phyloP scores from a whole-genome alignment of 2,888 invertebrate species.

The Diachrysia chrysitis region DNA sequence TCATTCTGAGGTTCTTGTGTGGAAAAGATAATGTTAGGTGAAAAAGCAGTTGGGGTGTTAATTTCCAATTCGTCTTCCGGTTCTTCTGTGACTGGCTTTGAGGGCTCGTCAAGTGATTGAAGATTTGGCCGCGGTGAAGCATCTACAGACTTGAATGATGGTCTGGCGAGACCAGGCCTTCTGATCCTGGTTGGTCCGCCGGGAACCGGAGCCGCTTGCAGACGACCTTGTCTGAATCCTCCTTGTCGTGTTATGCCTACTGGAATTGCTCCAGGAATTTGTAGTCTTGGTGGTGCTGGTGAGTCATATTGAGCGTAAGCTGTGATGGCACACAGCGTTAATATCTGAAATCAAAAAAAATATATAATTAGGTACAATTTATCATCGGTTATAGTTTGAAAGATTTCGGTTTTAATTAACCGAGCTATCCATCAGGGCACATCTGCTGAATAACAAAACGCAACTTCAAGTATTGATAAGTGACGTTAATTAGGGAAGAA shows the following conservation, averaged over 20 bases:
- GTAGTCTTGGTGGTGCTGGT: conserved; percentile 90
- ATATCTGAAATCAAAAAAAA: conserved; percentile 79
- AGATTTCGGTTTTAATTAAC: no score
- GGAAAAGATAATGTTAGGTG: conserved; percentile 75
- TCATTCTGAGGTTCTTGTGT: conserved; percentile 85
- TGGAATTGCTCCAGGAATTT: conserved; percentile 91
- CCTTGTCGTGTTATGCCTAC: conserved; percentile 78
- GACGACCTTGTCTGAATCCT: conserved; percentile 82
- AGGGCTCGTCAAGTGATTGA: conserved; percentile 86
- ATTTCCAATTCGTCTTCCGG: conserved; percentile 90
- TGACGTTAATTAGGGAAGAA: background rate
- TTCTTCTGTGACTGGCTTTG: conserved; percentile 92
- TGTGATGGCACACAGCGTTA: conserved; percentile 86
- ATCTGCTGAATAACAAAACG: no score
- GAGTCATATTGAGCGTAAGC: conserved; percentile 85
- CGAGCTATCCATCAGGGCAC: no score
- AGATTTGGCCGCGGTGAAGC: conserved; percentile 82
- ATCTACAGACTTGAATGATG: conserved; percentile 84
- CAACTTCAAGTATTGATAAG: no score
- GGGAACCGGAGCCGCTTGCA: conserved; percentile 72
- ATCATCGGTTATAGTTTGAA: no score
- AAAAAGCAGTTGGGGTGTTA: conserved; percentile 87
- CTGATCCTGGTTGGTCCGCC: conserved; percentile 75
- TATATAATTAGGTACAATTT: background rate
- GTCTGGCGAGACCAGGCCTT: conserved; percentile 81